Conservation (phyloP, 1,140 invertebrate species). For the Dryas iulia region DNA sequence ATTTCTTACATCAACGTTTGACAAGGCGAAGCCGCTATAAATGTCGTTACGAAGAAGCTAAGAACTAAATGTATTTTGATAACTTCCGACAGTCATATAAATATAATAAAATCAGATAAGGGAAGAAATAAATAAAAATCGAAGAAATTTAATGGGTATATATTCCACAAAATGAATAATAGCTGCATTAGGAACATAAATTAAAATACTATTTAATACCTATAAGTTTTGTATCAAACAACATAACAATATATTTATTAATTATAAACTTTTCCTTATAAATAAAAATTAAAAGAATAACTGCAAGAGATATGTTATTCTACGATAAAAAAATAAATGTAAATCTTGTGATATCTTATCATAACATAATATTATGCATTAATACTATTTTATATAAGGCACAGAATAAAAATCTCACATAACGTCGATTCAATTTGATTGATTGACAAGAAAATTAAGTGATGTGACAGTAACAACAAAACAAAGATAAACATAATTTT, state of each 20-base stretch:
- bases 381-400: background rate
- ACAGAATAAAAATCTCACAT: background rate
- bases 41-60: too few species aligned
- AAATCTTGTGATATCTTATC: too few species aligned
- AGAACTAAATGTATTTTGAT: too few species aligned
- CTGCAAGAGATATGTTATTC: background rate
- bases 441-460: background rate
- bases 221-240: background rate
- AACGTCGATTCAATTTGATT: background rate
- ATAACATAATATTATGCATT: too few species aligned
- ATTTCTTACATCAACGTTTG: too few species aligned
- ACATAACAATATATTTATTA: background rate
- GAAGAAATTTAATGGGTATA: background rate
- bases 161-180: background rate
- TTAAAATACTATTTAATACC: constrained; percentile 1
- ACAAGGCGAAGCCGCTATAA: too few species aligned
- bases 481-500: too few species aligned
- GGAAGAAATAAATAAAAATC: background rate
- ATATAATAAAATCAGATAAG: background rate
- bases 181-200: background rate
- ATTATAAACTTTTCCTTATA: background rate
- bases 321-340: too few species aligned
- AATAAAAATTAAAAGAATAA: background rate
- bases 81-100: too few species aligned
- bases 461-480: background rate